Base-by-base conservation (phyloP, 2,888 invertebrate genomes). In the Unio delphinus region DNA sequence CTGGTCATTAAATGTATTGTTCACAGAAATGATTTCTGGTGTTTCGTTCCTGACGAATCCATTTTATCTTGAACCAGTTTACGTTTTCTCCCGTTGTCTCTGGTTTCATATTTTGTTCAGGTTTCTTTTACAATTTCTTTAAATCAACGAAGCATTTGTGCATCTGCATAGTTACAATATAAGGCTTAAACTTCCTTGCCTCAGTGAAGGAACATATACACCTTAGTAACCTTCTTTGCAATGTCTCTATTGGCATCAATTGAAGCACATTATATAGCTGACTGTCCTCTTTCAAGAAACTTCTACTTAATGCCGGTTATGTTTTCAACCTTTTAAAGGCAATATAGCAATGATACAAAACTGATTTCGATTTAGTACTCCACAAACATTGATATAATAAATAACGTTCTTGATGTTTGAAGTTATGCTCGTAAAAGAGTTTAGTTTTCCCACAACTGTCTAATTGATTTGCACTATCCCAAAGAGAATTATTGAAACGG, bases 261-360 rank as follows among this genome's bases (percentile, higher is more conserved):
- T 63, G 63, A 26, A 34, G 4, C 8, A 18, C 54, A 45, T n/a
- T 20, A 0, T 34, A 6, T 64, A 3, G 45, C 55, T 55, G 26
- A 56, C 7, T 18, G 26, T 55, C 28, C 55, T 4, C 55, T 23
- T 28, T 23, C 8, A 6, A 23, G 54, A 18, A 23, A 64, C 55
- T 4, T 64, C 20, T 55, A 26, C 28, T 55, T 55, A 55, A 55
- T 64, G 28, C 64, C 4, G 17, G 17, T 64, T 23, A 34, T 64
- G 55, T 54, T 26, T 28, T 55, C 55, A 64, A 64, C 55, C 26
- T 64, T 23, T 64, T 64, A 28, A 7, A 64, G 17, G 45, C 55
- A 64, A 56, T 64, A 26, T 55, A 64, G 28, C 45, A n/a, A 34
- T 64, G 64, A 55, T 26, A 64, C 56, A 55, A 20, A 64, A 26